Conservation (phyloP, 2,888 invertebrate genomes). For the Drosophila parthenogenetica region DNA sequence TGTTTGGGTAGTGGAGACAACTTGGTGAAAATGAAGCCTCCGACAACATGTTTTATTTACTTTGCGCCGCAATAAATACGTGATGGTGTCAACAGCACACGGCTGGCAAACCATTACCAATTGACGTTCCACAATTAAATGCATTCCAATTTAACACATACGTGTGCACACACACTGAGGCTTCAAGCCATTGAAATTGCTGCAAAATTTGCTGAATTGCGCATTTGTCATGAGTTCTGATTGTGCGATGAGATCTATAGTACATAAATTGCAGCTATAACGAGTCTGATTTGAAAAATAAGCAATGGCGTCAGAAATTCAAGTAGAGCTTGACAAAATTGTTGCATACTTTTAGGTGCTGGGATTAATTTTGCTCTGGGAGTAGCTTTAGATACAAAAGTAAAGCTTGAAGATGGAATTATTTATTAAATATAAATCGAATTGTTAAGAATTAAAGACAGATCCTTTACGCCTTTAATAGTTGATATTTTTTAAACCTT, state of each 20-base stretch:
- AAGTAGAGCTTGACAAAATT: background rate
- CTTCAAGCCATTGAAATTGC: background rate
- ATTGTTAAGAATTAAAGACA: no score
- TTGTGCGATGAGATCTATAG: background rate
- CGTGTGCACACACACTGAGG: background rate
- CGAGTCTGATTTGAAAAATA: background rate
- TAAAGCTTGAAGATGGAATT: no score
- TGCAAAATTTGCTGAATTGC: conserved; percentile 1
- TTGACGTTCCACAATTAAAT: conserved; percentile 53
- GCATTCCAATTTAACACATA: conserved; percentile 45
- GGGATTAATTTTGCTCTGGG: background rate
- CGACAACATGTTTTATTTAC: conserved; percentile 29
- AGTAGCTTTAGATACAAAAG: background rate
- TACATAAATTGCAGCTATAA: background rate
- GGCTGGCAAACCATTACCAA: conserved; percentile 14
- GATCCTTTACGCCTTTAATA: no score
- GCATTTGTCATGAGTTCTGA: background rate
- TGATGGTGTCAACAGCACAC: conserved; percentile 30
- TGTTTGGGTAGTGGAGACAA: background rate
- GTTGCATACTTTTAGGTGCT: background rate
- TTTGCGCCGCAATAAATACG: conserved; percentile 39
- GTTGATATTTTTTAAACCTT: no score
- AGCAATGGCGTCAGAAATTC: background rate
- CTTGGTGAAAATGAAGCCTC: background rate
- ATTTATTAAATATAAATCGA: no score